Conservation (phyloP, 2,113 vertebrate species). For the Sphaerodactylus townsendi region DNA sequence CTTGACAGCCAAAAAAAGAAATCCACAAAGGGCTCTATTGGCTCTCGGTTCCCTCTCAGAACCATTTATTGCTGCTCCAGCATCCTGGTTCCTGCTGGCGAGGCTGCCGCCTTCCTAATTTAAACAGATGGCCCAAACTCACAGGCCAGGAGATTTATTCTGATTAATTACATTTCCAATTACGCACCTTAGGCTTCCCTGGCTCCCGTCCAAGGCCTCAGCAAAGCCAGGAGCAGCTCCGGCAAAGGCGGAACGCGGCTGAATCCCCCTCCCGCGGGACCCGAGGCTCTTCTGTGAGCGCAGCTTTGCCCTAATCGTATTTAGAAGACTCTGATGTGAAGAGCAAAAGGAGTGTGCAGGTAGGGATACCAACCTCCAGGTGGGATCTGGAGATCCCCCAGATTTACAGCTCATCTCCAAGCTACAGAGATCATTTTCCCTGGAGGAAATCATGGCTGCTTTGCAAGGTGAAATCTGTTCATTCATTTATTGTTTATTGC, state of each 20-base stretch:
- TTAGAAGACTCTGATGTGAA: background rate
- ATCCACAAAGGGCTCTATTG: background rate
- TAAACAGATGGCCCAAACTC: conserved; percentile 17
- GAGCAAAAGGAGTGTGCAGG: too few relatives aligned
- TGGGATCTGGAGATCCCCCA: background rate
- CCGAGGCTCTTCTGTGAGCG: background rate
- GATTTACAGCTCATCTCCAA: too few relatives aligned
- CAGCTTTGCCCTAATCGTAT: background rate
- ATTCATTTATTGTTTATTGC: too few relatives aligned
- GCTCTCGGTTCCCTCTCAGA: background rate
- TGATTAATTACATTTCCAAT: conserved; percentile 40
- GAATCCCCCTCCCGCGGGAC: background rate
- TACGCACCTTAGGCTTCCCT: conserved; percentile 13
- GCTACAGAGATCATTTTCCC: too few relatives aligned
- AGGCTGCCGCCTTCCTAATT: conserved; percentile 1
- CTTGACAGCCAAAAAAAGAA: too few relatives aligned
- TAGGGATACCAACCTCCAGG: background rate
- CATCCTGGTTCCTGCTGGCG: conserved; percentile 15
- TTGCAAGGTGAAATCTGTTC: too few relatives aligned
- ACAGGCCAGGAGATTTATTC: conserved; percentile 27
- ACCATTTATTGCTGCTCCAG: background rate
- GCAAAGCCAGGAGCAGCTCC: background rate
- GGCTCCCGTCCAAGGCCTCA: background rate
- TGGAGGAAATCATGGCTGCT: too few relatives aligned
- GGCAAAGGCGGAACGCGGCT: background rate